A percentile compares a stretch with the other conserved stretches of the same genome.
Conservation (phyloP, 2,113 vertebrate species). For the Shinisaurus crocodilurus region DNA sequence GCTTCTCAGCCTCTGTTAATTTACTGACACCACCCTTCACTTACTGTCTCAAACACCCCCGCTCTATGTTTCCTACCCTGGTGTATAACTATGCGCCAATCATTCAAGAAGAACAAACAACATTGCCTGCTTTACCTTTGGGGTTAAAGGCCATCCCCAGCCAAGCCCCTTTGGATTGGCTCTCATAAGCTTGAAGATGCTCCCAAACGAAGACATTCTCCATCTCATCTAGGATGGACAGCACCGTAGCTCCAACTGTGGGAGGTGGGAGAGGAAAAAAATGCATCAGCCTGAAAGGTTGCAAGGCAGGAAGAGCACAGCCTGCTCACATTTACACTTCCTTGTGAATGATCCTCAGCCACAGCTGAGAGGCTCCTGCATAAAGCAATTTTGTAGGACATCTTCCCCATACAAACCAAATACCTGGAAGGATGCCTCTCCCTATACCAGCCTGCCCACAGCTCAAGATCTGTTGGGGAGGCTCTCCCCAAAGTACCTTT, state of each 20-base stretch:
- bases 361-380: background rate
- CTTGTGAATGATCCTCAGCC: background rate
- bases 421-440: too few relatives aligned
- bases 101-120: background rate
- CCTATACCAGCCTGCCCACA: too few relatives aligned
- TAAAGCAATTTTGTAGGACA: background rate
- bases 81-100: background rate
- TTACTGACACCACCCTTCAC: background rate
- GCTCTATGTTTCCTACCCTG: background rate
- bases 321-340: background rate
- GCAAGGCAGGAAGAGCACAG: background rate
- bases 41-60: background rate
- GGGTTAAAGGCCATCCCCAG: slow-evolving; percentile 91
- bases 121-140: slow-evolving; percentile 81
- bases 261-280: slow-evolving; percentile 18
- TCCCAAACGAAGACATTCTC: slow-evolving; percentile 96
- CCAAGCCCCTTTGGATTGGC: slow-evolving; percentile 91
- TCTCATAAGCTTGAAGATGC: slow-evolving; percentile 89
- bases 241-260: slow-evolving; percentile 87
- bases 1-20: background rate
- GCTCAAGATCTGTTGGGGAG: too few relatives aligned
- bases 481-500: too few relatives aligned
- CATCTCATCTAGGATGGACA: slow-evolving; percentile 92
- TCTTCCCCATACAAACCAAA: background rate
- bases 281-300: background rate